Percentiles rank a stretch among this genome's conserved stretches.
Conservation (phyloP, 2,888 invertebrate species). For the Desoria tigrina region DNA sequence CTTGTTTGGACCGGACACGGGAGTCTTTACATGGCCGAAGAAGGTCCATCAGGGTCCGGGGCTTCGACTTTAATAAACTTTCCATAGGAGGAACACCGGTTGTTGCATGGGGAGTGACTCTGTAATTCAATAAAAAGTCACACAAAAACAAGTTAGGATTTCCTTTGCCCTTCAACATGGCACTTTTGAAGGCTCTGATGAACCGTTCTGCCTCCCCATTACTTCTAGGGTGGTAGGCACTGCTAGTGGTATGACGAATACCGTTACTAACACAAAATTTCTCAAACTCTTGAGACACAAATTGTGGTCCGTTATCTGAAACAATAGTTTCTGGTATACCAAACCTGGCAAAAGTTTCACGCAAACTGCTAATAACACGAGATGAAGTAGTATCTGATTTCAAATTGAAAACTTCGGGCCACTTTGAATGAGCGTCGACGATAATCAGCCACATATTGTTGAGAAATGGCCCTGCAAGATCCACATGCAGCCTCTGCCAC, state of each 20-base stretch:
- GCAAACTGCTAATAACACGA: neutral
- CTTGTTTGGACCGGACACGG: too few species aligned
- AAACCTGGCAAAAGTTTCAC: slow-evolving; percentile 24
- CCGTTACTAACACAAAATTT: slow-evolving; percentile 24
- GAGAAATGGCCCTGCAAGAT: slow-evolving; percentile 28
- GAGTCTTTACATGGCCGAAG: too few species aligned
- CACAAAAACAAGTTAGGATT: slow-evolving; percentile 8
- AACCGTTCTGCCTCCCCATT: slow-evolving; percentile 36
- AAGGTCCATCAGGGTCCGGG: too few species aligned
- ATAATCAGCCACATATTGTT: slow-evolving; percentile 32
- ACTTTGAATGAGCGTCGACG: too few species aligned
- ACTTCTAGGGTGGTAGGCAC: slow-evolving; percentile 29
- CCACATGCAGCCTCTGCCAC: slow-evolving; percentile 30
- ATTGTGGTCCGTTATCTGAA: slow-evolving; percentile 27
- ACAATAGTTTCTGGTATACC: slow-evolving; percentile 25
- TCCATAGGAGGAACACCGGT: slow-evolving; percentile 19
- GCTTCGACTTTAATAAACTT: neutral
- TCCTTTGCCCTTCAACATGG: neutral
- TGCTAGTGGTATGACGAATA: slow-evolving; percentile 26
- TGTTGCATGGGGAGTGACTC: slow-evolving; percentile 23
- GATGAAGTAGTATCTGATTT: slow-evolving; percentile 8
- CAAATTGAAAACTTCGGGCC: too few species aligned
- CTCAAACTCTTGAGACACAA: slow-evolving; percentile 27
- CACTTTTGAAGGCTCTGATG: slow-evolving; percentile 17
- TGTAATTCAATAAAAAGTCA: slow-evolving; percentile 7